These are phyloP conservation scores for Tiliqua scincoides DNA, from an alignment of 2,113 vertebrate species.

Conservation along the genomic window DNA sequence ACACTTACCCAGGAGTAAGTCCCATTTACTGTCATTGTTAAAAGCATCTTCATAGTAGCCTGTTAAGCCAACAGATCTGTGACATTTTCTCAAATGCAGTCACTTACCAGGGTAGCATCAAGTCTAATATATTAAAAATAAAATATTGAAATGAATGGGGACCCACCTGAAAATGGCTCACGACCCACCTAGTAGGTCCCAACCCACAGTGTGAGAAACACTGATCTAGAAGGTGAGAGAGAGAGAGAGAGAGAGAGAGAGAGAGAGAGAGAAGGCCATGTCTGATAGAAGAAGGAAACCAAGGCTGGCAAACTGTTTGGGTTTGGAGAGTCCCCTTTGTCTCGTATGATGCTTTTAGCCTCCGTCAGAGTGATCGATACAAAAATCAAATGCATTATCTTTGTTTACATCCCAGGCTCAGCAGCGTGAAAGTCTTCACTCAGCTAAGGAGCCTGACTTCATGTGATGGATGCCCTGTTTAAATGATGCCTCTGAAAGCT, in stretches of 20 bases:
- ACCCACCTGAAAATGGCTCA: no score
- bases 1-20: no score
- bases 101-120: no score
- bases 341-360: slow-evolving; percentile 52
- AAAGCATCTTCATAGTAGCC: no score
- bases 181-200: no score
- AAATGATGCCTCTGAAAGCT: slow-evolving; percentile 75
- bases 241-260: no score
- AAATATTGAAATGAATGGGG: no score
- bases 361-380: slow-evolving; percentile 71
- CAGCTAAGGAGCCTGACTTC: slow-evolving; percentile 40
- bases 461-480: slow-evolving; percentile 74
- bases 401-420: slow-evolving; percentile 74
- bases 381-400: slow-evolving; percentile 78
- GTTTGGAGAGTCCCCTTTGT: slow-evolving; percentile 53
- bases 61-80: no score
- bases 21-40: no score
- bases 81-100: no score
- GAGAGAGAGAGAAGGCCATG: neutral
- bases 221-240: slow-evolving; percentile 44
- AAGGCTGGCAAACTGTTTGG: slow-evolving; percentile 47
- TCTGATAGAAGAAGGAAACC: slow-evolving; percentile 45
- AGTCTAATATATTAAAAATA: no score
- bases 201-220: no score
- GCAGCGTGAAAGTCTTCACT: slow-evolving; percentile 68